These are phyloP conservation scores for Proisotoma minuta DNA, from an alignment of 2,888 invertebrate species.

Conservation along the genomic window DNA sequence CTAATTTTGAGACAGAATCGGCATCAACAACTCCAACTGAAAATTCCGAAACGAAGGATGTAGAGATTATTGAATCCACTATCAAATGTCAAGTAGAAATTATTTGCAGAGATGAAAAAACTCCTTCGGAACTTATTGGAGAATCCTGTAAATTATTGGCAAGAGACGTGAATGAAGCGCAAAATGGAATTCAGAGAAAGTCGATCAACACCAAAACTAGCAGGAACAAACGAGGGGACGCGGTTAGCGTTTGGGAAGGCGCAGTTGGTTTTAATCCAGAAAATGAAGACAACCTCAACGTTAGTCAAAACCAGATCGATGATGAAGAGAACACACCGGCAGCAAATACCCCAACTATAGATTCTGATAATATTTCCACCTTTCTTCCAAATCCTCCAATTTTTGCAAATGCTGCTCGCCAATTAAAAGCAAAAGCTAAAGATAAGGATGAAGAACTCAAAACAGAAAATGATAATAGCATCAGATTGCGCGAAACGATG, in stretches of 20 bases:
- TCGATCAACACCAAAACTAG: background rate
- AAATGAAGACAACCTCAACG: background rate
- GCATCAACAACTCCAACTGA: no score
- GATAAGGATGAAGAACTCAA: background rate
- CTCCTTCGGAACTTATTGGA: no score
- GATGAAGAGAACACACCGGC: background rate
- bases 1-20: no score
- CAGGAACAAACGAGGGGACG: background rate
- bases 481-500: background rate
- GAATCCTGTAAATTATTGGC: no score
- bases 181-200: background rate
- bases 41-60: no score
- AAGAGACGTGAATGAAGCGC: no score
- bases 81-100: no score
- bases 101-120: no score
- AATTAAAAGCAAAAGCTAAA: background rate
- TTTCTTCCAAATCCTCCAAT: background rate
- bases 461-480: no score
- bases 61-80: no score
- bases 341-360: background rate
- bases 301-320: background rate
- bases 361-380: background rate
- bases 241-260: background rate
- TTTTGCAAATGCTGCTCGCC: background rate
- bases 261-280: background rate